Evolutionary conservation across 2,888 invertebrate species (phyloP).

Genomic region (Ferdinandea cuprea): DNA sequence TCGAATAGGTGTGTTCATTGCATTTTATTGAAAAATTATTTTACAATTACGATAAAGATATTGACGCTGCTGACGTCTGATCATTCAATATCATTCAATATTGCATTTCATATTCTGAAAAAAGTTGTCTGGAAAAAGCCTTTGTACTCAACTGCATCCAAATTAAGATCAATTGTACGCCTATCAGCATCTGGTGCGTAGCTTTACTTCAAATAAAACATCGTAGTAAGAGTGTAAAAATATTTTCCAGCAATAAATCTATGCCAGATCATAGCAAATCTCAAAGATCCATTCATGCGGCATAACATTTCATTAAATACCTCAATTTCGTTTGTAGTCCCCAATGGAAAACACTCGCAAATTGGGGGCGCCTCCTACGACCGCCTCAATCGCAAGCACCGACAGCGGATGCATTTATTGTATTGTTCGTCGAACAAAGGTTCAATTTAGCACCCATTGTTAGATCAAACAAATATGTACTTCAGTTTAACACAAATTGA

Average conservation of each 20-base stretch:
- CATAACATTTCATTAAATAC: conserved; percentile 3
- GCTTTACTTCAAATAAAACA: too few species aligned
- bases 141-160: too few species aligned
- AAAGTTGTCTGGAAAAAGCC: too few species aligned
- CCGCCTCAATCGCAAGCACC: conserved; percentile 26
- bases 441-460: background rate
- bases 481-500: conserved; percentile 17
- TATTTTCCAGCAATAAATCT: background rate
- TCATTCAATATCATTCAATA: too few species aligned
- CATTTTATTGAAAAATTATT: too few species aligned
- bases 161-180: too few species aligned
- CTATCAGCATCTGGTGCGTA: too few species aligned
- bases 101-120: too few species aligned
- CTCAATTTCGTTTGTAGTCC: background rate
- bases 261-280: background rate
- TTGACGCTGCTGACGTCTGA: too few species aligned
- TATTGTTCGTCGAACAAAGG: conserved; percentile 40
- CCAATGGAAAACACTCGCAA: conserved; percentile 3
- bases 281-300: background rate
- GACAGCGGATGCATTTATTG: conserved; percentile 28
- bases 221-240: too few species aligned
- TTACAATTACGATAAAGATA: too few species aligned
- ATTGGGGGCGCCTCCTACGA: conserved; percentile 27
- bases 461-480: background rate
- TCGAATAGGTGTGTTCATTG: too few species aligned